Evolutionary conservation across 1,140 invertebrate species (phyloP).

Genomic region (Heliconius hewitsoni): DNA sequence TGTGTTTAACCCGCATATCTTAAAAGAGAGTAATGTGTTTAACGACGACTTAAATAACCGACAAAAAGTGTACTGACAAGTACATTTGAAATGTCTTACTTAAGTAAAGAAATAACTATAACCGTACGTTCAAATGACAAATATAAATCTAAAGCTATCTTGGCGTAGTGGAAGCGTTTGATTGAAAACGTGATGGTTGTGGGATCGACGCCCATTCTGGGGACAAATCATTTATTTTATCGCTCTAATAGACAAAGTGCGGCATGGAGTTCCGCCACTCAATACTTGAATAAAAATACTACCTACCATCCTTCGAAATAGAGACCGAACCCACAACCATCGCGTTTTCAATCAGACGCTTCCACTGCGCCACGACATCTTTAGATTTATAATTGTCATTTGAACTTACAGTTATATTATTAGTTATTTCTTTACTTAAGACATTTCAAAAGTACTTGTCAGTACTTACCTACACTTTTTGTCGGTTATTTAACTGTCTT

Average conservation of each 20-base stretch:
- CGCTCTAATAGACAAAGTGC: no score
- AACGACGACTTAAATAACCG: background rate
- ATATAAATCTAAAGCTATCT: background rate
- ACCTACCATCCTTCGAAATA: no score
- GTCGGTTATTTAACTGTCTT: background rate
- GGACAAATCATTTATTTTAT: no score
- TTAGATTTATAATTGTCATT: background rate
- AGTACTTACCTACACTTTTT: background rate
- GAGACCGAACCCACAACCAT: background rate
- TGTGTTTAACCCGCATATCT: background rate
- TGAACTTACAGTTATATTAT: background rate
- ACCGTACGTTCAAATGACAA: background rate
- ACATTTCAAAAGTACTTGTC: background rate
- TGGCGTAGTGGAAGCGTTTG: no score
- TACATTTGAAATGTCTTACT: background rate
- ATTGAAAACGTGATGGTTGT: no score
- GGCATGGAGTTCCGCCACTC: no score
- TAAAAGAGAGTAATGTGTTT: no score
- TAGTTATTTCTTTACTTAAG: background rate
- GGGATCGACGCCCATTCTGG: no score
- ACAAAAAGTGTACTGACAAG: background rate
- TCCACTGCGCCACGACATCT: no score
- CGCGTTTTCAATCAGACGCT: no score
- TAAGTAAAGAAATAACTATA: background rate
- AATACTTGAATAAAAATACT: no score